A percentile compares a stretch with the other conserved stretches of the same genome.
These are phyloP conservation scores for Parasteatoda lunata DNA, from an alignment of 2,888 invertebrate genomes.

Conservation along the genomic window DNA sequence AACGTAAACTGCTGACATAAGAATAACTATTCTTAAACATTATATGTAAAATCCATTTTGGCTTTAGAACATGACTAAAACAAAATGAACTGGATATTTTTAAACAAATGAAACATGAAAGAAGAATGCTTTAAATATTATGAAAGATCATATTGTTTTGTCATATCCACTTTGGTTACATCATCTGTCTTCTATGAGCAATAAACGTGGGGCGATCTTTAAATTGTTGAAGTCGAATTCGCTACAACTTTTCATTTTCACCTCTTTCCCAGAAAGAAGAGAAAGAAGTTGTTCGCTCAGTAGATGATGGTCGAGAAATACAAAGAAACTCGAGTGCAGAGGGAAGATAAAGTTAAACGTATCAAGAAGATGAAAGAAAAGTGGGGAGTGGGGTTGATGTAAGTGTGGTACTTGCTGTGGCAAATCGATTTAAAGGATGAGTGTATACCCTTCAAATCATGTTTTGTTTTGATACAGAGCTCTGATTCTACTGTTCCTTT, in stretches of 20 bases:
- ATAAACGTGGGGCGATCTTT: not conserved
- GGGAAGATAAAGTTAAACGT: not conserved
- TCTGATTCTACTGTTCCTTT: not conserved
- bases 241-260: not conserved
- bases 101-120: no score
- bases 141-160: not conserved
- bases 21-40: no score
- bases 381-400: not conserved
- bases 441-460: constrained; percentile 3
- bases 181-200: not conserved
- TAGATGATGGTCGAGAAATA: not conserved
- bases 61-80: no score
- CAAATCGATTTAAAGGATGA: not conserved
- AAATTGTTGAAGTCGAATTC: not conserved
- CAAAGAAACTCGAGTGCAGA: not conserved
- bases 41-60: no score
- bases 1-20: no score
- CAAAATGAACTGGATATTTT: no score
- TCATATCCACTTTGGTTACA: not conserved
- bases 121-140: no score
- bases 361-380: not conserved
- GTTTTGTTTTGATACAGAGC: not conserved
- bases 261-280: not conserved
- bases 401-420: not conserved
- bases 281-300: not conserved